phyloP scores from a whole-genome alignment of 2,797 vertebrate species.

The Sciaenops ocellatus region DNA sequence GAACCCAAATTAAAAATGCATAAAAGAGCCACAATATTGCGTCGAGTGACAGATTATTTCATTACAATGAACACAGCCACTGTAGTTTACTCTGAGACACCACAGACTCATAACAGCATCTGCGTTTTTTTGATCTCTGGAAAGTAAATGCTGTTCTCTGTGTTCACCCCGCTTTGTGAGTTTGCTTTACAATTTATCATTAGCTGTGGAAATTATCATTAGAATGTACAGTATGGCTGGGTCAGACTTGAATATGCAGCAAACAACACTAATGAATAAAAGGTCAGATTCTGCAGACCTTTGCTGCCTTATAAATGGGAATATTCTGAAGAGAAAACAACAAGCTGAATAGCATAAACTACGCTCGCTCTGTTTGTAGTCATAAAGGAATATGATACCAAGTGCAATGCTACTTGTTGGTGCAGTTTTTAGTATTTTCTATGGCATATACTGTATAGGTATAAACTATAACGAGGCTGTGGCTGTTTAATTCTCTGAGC shows the following conservation, averaged over 20 bases:
- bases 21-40: slow-evolving; percentile 25
- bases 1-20: slow-evolving; percentile 27
- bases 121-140: slow-evolving; percentile 11
- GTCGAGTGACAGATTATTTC: slow-evolving; percentile 10
- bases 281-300: slow-evolving; percentile 32
- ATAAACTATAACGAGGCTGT: background rate
- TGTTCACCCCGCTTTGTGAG: slow-evolving; percentile 8
- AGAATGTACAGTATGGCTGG: background rate
- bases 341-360: slow-evolving; percentile 13
- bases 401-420: slow-evolving; percentile 8
- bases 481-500: background rate
- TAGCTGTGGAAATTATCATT: slow-evolving; percentile 19
- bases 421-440: slow-evolving; percentile 32
- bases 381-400: slow-evolving; percentile 43
- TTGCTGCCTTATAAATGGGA: slow-evolving; percentile 24
- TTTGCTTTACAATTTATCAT: slow-evolving; percentile 24
- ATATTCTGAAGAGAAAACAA: slow-evolving; percentile 7
- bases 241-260: slow-evolving; percentile 37
- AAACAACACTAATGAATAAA: slow-evolving; percentile 20
- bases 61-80: slow-evolving; percentile 2
- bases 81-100: slow-evolving; percentile 1
- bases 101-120: slow-evolving; percentile 4
- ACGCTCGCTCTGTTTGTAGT: slow-evolving; percentile 9
- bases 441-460: too few relatives aligned
- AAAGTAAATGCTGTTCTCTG: slow-evolving; percentile 2